These are phyloP conservation scores for Arenicola marina DNA, from an alignment of 2,888 invertebrate species.

Conservation along the genomic window DNA sequence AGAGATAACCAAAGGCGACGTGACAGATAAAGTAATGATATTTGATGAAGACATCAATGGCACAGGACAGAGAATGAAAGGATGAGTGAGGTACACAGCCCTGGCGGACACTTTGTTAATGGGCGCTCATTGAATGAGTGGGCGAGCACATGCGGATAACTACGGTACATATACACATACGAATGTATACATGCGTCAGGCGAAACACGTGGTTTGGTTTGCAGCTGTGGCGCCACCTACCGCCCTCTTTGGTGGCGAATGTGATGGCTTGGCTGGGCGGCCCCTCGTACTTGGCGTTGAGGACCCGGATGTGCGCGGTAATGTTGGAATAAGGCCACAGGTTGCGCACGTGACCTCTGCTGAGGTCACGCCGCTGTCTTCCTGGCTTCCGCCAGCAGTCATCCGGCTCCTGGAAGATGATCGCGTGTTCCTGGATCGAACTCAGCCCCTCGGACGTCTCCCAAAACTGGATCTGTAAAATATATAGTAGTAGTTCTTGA, in stretches of 20 bases:
- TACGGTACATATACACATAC: too few relatives aligned
- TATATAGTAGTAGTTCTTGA: too few relatives aligned
- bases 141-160: too few relatives aligned
- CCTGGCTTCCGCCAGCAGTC: constrained; percentile 23
- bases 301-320: constrained; percentile 33
- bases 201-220: too few relatives aligned
- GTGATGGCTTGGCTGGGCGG: constrained; percentile 29
- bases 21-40: too few relatives aligned
- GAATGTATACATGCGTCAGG: too few relatives aligned
- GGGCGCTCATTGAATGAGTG: too few relatives aligned
- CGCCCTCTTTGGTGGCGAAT: constrained; percentile 36
- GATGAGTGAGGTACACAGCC: too few relatives aligned
- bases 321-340: constrained; percentile 40
- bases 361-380: constrained; percentile 19
- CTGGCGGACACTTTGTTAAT: too few relatives aligned
- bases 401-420: constrained; percentile 33
- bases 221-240: constrained; percentile 19
- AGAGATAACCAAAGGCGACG: too few relatives aligned
- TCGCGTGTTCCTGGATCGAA: constrained; percentile 34
- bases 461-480: constrained; percentile 36
- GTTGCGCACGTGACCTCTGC: constrained; percentile 35
- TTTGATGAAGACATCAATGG: too few relatives aligned
- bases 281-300: constrained; percentile 36
- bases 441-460: constrained; percentile 23
- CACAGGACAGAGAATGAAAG: too few relatives aligned